phyloP scores from a whole-genome alignment of 1,140 invertebrate species.

The Littorina saxatilis region DNA sequence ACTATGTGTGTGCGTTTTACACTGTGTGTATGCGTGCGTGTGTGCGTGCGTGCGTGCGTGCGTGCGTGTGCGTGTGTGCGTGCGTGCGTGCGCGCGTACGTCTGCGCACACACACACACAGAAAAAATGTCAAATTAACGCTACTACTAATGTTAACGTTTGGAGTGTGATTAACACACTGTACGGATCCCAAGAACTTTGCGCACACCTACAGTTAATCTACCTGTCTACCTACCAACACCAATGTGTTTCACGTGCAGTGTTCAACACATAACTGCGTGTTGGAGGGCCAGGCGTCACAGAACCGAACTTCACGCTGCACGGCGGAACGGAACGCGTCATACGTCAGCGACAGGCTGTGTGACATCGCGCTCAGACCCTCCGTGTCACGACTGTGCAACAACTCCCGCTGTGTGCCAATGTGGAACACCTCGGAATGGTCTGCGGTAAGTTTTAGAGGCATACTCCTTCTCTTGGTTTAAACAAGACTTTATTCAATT shows the following conservation, averaged over 20 bases:
- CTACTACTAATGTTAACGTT: too few relatives aligned
- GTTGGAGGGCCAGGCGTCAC: slow-evolving; percentile 48
- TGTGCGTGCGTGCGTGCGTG: neutral
- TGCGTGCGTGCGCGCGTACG: too few relatives aligned
- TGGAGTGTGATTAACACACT: too few relatives aligned
- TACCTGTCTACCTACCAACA: too few relatives aligned
- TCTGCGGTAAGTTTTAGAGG: slow-evolving; percentile 48
- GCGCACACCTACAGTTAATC: too few relatives aligned
- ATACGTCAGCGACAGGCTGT: slow-evolving; percentile 44
- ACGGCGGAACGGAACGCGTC: slow-evolving; percentile 37
- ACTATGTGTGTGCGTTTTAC: neutral
- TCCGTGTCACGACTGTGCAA: slow-evolving; percentile 45
- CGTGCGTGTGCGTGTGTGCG: too few relatives aligned
- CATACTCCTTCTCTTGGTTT: too few relatives aligned
- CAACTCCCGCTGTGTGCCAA: slow-evolving; percentile 51
- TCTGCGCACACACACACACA: too few relatives aligned
- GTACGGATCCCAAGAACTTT: too few relatives aligned
- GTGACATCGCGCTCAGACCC: slow-evolving; percentile 44
- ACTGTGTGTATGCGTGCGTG: neutral
- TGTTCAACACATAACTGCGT: slow-evolving; percentile 54
- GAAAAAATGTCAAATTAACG: too few relatives aligned
- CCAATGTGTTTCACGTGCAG: slow-evolving; percentile 46
- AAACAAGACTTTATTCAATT: too few relatives aligned
- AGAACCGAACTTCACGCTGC: slow-evolving; percentile 51
- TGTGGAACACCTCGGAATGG: slow-evolving; percentile 61